Evolutionary conservation across 2,888 invertebrate species (phyloP), one percentile per base, ranked within the genome.

Genomic region (Tachina lurida): DNA sequence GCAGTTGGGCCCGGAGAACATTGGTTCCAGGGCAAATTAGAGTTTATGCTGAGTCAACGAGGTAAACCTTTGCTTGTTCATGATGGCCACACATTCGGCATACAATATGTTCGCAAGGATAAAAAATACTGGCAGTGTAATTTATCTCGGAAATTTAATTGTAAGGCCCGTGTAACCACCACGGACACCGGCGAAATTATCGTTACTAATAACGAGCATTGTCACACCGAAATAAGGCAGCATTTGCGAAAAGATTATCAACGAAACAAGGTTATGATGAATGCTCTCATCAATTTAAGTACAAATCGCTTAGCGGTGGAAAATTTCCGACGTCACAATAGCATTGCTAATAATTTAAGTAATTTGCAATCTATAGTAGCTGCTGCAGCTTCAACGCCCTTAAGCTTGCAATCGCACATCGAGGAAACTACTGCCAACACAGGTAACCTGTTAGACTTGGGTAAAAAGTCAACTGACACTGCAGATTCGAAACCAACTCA

Each of bases 111-210:
- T 65, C 91, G 93, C 75, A 93, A 93, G 89, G 93, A 93, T 86
- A 93, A 93, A 87, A 93, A 93, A 89, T 93, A 93, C 88, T 93
- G 93, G 93, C 93, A 93, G 85, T 93, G 93, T 86, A 93, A 93
- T 89, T 89, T 93, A 71, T 93, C 93, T 45, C 91, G 93, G 17
- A 93, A 93, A 86, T 93, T 92, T 81, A 93, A 91, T 77, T 94
- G 94, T 87, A 93, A 93, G 84, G 93, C 93, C 2, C 92, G 93
- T 4, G 93, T 94, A 12, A 93, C 92, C 10, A 92, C 93, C 41
- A 92, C 92, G 13, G 92, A 91, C 31, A 91, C 92, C 2, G 92
- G 92, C 15, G 91, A 91, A 76, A 92, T 93, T 13, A 91, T 92
- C 56, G 92, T 92, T 2, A 91, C 93, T 4, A 93, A 93, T 84